These are phyloP conservation scores for Zaprionus gabonicus DNA, from an alignment of 1,140 invertebrate species.

Conservation along the genomic window DNA sequence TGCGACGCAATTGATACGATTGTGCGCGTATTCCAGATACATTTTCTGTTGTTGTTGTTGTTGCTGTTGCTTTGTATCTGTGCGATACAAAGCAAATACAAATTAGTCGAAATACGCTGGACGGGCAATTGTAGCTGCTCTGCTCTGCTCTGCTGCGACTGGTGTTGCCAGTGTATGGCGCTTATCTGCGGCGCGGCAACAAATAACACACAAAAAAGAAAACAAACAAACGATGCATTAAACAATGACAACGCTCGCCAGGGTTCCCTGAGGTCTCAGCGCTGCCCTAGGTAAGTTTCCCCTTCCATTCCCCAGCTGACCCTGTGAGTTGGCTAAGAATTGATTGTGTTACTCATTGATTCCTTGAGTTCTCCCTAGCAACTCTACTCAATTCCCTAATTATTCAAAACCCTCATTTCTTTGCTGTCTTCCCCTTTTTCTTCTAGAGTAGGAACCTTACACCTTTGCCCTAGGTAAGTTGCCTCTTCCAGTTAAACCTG, in stretches of 20 bases:
- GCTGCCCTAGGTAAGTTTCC: not conserved
- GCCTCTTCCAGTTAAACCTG: not conserved
- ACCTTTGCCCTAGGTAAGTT: not conserved
- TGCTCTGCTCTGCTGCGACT: slow-evolving; percentile 22
- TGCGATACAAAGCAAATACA: slow-evolving; percentile 57
- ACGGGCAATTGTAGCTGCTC: slow-evolving; percentile 44
- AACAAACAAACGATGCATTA: slow-evolving; percentile 51
- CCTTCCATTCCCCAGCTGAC: not conserved
- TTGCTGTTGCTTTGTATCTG: slow-evolving; percentile 51
- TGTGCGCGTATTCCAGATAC: slow-evolving; percentile 31
- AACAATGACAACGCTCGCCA: slow-evolving; percentile 23
- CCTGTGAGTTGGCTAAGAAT: not conserved
- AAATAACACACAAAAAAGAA: slow-evolving; percentile 67
- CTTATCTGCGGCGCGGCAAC: slow-evolving; percentile 62
- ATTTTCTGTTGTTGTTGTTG: slow-evolving; percentile 11
- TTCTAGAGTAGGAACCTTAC: too few species aligned
- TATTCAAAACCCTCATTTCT: too few species aligned
- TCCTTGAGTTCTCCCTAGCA: too few species aligned
- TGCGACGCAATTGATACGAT: slow-evolving; percentile 64
- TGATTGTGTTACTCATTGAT: too few species aligned
- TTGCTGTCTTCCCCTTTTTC: too few species aligned
- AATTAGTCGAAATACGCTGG: slow-evolving; percentile 66
- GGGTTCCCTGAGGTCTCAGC: slow-evolving; percentile 5
- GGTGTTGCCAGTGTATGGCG: slow-evolving; percentile 18
- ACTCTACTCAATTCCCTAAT: too few species aligned